Base-by-base conservation (phyloP, 2,113 vertebrate genomes). In the Hippotragus niger region DNA sequence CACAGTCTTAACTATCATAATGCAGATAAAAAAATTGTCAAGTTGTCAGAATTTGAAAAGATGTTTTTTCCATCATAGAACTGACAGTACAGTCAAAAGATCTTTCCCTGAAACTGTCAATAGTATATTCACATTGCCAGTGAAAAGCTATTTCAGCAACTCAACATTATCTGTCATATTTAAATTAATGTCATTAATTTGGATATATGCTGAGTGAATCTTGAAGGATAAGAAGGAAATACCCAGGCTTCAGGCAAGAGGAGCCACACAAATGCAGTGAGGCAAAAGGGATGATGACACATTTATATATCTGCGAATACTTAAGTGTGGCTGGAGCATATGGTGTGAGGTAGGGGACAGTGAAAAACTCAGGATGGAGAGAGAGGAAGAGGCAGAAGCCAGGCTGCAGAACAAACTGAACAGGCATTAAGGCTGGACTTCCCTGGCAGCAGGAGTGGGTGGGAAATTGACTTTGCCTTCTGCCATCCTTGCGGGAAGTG, bases 221-320 rank as follows among this genome's bases (percentile, higher is more conserved):
- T 21, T n/a, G 25, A 57, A 89, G 8, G 40, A 21, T 50, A 23
- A 88, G 58, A 31, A 57, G 36, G 16, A 52, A 85, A 40, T 31
- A 25, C 3, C 25, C 19, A 6, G 25, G 12, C 85, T 88, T 17
- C 21, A 10, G 6, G 6, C 47, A 25, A 9, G 6, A 81, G 21
- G 71, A 90, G 5, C 21, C 0, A 14, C 1, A 13, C 7, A 89
- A n/a, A 89, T 17, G 33, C 36, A 27, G 1, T 9, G 53, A 94
- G 10, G 53, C 15, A 4, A 83, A 81, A 85, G 17, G 31, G 7
- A 29, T 15, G 8, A 9, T n/a, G 64, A 80, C 14, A 27, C 1
- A 11, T 1, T 40, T 10, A 1, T 3, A 6, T 16, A 40, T 7
- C 52, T 47, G 7, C 3, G 2, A 21, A 1, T 7, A 21, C 40